phyloP scores from a whole-genome alignment of 30 jellyfish, hydroid and myxozoan species.

The Nemopilema nomurai region DNA sequence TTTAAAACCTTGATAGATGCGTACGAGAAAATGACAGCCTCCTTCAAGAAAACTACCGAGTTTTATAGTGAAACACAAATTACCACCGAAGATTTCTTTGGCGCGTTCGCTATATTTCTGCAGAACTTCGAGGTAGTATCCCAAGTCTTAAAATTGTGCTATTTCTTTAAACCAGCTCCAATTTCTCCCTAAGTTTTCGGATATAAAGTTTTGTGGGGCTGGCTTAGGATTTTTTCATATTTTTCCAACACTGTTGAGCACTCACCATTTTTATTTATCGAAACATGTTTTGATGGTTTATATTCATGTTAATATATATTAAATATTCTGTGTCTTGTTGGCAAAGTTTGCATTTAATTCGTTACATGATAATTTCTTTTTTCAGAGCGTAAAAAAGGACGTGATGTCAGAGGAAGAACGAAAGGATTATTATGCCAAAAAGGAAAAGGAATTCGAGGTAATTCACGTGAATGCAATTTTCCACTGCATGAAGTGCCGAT shows the following conservation, averaged over 20 bases:
- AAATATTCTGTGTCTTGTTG: not conserved
- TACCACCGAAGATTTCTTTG: slow-evolving; percentile 94
- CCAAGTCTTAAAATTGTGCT: not conserved
- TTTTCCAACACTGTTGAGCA: too few relatives aligned
- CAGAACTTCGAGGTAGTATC: slow-evolving; percentile 91
- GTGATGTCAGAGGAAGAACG: slow-evolving; percentile 53
- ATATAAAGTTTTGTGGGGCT: too few relatives aligned
- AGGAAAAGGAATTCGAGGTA: slow-evolving; percentile 65
- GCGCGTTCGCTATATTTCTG: slow-evolving; percentile 93
- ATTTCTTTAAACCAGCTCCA: too few relatives aligned
- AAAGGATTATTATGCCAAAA: slow-evolving; percentile 59
- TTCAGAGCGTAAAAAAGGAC: slow-evolving; percentile 70
- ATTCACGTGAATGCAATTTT: too few relatives aligned
- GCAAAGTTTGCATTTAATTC: too few relatives aligned
- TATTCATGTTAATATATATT: too few relatives aligned
- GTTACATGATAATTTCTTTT: not conserved
- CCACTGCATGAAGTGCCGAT: too few relatives aligned
- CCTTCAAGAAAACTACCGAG: slow-evolving; percentile 70
- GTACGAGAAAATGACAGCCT: slow-evolving; percentile 80
- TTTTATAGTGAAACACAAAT: slow-evolving; percentile 78
- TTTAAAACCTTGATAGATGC: slow-evolving; percentile 69
- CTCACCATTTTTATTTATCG: too few relatives aligned
- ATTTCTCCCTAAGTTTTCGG: too few relatives aligned
- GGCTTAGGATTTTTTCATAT: too few relatives aligned
- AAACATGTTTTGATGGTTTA: too few relatives aligned